Evolutionary conservation across 1,140 invertebrate species (phyloP).

Genomic region (Heliconius congener): DNA sequence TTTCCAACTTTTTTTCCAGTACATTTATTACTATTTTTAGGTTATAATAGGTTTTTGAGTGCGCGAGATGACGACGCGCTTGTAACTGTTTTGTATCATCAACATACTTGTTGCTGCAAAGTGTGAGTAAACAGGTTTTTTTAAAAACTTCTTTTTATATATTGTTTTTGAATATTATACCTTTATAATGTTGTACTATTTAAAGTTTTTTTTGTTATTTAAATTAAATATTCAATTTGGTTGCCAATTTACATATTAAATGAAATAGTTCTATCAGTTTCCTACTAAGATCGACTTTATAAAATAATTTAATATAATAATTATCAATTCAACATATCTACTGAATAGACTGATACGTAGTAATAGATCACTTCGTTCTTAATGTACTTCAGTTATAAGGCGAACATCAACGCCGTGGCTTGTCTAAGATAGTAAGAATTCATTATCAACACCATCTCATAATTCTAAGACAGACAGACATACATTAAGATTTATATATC

Average conservation of each 20-base stretch:
- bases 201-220: background rate
- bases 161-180: background rate
- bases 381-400: too few relatives aligned
- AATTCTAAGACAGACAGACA: too few relatives aligned
- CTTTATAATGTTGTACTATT: background rate
- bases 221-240: background rate
- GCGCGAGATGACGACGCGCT: conserved; percentile 8
- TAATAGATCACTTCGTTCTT: too few relatives aligned
- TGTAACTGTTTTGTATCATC: background rate
- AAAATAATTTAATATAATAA: too few relatives aligned
- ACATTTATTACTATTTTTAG: background rate
- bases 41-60: background rate
- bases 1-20: background rate
- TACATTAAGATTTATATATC: too few relatives aligned
- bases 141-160: background rate
- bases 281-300: too few relatives aligned
- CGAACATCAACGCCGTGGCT: too few relatives aligned
- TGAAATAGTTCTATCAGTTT: too few relatives aligned
- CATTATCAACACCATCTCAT: background rate
- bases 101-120: background rate
- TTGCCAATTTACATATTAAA: background rate
- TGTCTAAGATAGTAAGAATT: background rate
- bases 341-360: too few relatives aligned
- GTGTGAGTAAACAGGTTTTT: background rate
- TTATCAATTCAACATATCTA: too few relatives aligned